Evolutionary conservation across 2,797 vertebrate genomes (phyloP), one percentile per base, ranked within the genome.

Genomic region (Orientallactaga sibirica): DNA sequence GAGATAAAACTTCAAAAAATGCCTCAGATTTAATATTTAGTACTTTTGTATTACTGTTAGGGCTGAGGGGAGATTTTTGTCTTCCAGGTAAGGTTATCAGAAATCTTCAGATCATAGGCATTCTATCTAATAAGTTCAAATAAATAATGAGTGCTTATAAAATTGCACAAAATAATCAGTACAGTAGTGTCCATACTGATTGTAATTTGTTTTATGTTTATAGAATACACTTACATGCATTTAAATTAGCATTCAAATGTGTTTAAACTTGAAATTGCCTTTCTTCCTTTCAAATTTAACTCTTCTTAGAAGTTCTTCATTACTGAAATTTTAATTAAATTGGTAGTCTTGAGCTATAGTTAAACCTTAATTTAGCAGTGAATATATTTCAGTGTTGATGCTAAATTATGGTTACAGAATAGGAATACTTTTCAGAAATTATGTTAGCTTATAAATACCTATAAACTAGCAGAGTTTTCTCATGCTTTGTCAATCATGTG

Each of bases 311-410:
- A 82, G 15, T 95, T 75, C 24, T 76, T 87, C 82, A 82, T 84
- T 90, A 64, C 41, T 76, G 25, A 8, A 86, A 55, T 29, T 83
- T 79, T 86, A 94, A 90, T 91, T 70, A 95, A 89, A 15, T 61
- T 41, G 86, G 86, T 14, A 62, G n/a, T n/a, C 18, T 86, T 84
- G 25, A 15, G 61, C 62, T 76, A n/a, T 86, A 22, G 71, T 92
- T 73, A 94, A 88, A 83, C 79, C 43, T 73, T 74, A 87, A 20
- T 77, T 92, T 94, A 86, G 10, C 58, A 52, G 55, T 84, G 43
- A 83, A 41, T 64, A n/a, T 74, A 70, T 14, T 43, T 58, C 58
- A 74, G 1, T 80, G 29, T 80, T 85, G 77, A 67, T 80, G 75
- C 25, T 64, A 86, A 73, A 84, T 48, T 71, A 79, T 24, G 78